Evolutionary conservation across 2,888 invertebrate species (phyloP).

Genomic region (Lepidocyrtinus sp.): DNA sequence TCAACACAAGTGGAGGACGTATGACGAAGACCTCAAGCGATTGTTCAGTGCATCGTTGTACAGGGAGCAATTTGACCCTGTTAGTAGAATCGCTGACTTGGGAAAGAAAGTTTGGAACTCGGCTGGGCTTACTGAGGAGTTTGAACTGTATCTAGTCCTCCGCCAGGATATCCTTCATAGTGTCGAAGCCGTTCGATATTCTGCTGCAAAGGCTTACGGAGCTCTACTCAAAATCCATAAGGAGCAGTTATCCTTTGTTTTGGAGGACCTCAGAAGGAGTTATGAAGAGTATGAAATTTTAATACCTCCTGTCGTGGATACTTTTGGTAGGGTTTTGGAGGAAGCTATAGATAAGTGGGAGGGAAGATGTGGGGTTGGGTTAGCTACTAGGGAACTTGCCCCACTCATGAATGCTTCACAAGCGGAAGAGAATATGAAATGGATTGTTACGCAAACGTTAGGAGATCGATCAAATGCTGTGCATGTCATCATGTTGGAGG

Average conservation of each 20-base stretch:
- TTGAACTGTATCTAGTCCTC: conserved; percentile 46
- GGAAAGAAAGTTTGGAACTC: conserved; percentile 57
- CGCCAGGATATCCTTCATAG: conserved; percentile 81
- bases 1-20: conserved; percentile 26
- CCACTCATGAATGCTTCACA: conserved; percentile 76
- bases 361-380: conserved; percentile 89
- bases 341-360: conserved; percentile 92
- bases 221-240: conserved; percentile 75
- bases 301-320: conserved; percentile 89
- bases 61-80: conserved; percentile 63
- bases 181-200: conserved; percentile 85
- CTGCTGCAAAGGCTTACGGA: conserved; percentile 86
- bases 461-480: conserved; percentile 88
- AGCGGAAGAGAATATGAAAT: conserved; percentile 63
- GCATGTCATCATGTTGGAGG: conserved; percentile 91
- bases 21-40: conserved; percentile 28
- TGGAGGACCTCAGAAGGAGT: conserved; percentile 79
- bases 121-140: conserved; percentile 32
- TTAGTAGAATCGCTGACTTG: conserved; percentile 55
- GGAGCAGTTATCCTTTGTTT: conserved; percentile 75
- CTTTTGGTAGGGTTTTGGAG: conserved; percentile 90
- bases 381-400: conserved; percentile 86
- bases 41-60: conserved; percentile 53
- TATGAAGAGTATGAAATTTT: conserved; percentile 85
- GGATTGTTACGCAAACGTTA: conserved; percentile 85